Conservation (phyloP, 30 jellyfish, hydroid and myxozoan species). For the Chrysaora quinquecirrha region DNA sequence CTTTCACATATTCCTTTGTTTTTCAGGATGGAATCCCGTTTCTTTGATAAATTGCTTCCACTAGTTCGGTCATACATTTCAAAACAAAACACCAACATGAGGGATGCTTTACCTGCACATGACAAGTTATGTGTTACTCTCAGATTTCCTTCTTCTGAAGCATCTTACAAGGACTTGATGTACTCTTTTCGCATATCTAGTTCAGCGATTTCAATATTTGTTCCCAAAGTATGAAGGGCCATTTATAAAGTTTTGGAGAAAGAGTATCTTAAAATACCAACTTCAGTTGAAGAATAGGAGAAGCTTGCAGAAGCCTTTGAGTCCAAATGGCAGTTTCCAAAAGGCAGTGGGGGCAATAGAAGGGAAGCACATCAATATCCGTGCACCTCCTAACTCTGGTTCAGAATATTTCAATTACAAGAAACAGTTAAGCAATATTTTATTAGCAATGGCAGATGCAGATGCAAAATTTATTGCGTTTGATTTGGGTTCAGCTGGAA, state of each 20-base stretch:
- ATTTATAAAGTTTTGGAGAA: conserved; percentile 23
- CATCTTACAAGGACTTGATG: conserved; percentile 29
- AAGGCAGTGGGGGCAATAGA: conserved; percentile 62
- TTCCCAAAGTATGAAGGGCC: conserved; percentile 44
- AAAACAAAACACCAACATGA: conserved; percentile 32
- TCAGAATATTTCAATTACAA: conserved; percentile 60
- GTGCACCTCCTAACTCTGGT: conserved; percentile 26
- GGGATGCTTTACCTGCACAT: conserved; percentile 38
- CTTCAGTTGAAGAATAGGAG: conserved; percentile 43
- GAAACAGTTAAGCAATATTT: conserved; percentile 30
- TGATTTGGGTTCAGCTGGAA: conserved; percentile 55
- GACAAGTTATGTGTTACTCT: conserved; percentile 39
- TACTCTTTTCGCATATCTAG: conserved; percentile 29
- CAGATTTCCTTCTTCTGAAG: conserved; percentile 47
- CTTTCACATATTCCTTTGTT: not conserved
- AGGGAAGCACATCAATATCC: conserved; percentile 29
- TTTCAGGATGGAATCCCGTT: conserved; percentile 30
- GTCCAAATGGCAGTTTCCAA: conserved; percentile 56
- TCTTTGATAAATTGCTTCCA: conserved; percentile 44
- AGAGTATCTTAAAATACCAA: conserved; percentile 32
- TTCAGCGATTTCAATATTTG: conserved; percentile 25
- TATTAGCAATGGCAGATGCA: conserved; percentile 44
- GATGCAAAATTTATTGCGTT: conserved; percentile 38
- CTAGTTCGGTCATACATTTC: conserved; percentile 23
- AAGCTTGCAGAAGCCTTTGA: conserved; percentile 40